A percentile compares a stretch with the other conserved stretches of the same genome.
phyloP scores from a whole-genome alignment of 92 coral and sea anemone genomes.

The Isaurus tuberculatus region DNA sequence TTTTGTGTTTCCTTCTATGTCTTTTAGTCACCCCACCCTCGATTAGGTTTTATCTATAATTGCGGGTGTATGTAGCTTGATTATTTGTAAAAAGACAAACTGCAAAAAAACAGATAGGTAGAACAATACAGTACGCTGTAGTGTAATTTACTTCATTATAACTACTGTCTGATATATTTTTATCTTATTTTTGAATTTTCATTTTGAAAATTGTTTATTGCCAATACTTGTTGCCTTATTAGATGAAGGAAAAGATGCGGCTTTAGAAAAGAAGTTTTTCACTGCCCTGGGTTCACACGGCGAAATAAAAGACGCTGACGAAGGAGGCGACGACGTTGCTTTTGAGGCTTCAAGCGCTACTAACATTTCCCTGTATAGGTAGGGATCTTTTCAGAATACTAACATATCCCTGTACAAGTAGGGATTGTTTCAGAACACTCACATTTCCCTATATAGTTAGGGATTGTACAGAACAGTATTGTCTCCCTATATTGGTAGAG shows the following conservation, averaged over 20 bases:
- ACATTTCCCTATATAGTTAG: background rate
- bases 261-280: slow-evolving; percentile 80
- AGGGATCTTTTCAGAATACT: background rate
- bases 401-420: slow-evolving; percentile 54
- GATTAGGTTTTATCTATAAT: no score
- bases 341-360: slow-evolving; percentile 74
- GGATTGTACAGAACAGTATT: background rate
- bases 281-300: slow-evolving; percentile 85
- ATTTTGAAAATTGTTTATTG: no score
- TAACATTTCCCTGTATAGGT: slow-evolving; percentile 60
- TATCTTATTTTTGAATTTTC: no score
- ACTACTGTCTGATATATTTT: no score
- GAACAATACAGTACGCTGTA: no score
- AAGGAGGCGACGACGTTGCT: slow-evolving; percentile 87
- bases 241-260: slow-evolving; percentile 84
- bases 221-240: background rate
- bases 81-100: no score
- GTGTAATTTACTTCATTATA: no score
- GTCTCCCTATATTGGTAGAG: background rate
- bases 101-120: no score
- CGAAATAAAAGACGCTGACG: slow-evolving; percentile 75
- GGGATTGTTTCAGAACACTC: background rate
- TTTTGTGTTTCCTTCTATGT: no score
- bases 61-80: no score
- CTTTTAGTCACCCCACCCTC: no score